Base-by-base conservation (phyloP, 2,113 vertebrate species). In the Engraulis encrasicolus region DNA sequence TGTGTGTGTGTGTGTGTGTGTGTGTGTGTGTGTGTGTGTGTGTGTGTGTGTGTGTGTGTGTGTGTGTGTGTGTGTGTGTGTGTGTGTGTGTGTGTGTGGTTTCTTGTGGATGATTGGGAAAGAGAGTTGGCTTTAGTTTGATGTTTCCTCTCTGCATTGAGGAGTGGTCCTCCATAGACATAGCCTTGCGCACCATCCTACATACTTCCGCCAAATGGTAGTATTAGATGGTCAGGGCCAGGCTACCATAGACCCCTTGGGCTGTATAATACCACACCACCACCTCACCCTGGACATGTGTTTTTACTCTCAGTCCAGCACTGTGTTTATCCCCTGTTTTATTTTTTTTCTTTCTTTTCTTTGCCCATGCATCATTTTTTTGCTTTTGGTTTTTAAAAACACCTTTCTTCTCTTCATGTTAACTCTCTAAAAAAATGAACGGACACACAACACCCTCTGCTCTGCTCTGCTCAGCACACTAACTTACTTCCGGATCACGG, bases 401-500 rank as follows among this genome's bases (percentile, higher is more conserved):
- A 71, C n/a, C 27, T 19, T 31, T n/a, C 27, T 19, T 31, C 17
- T 82, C 78, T 34, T 38, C 4, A 5, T n/a, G 45, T 74, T 79
- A n/a, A 71, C 66, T 82, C n/a, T 0, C 37, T 83, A 34, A 34
- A 58, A 81, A 2, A 27, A 20, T n/a, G n/a, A n/a, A 71, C 34
- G 49, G 17, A 50, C 48, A 7, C 50, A 23, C 34, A n/a, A n/a
- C n/a, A n/a, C n/a, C n/a, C n/a, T n/a, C n/a, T 36, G 9, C 40
- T 34, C 49, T 12, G 48, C n/a, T 18, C 80, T 79, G 36, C 49
- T 74, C 58, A 40, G 61, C 34, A 50, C 12, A 27, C 61, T 66
- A 27, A n/a, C n/a, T n/a, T n/a, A n/a, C n/a, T n/a, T n/a, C 82
- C 18, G 78, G 82, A 78, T 85, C 84, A 83, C 27, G 31, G 50